These are phyloP conservation scores for Cygnus buccinator DNA, from an alignment of 2,113 vertebrate species.

Conservation along the genomic window DNA sequence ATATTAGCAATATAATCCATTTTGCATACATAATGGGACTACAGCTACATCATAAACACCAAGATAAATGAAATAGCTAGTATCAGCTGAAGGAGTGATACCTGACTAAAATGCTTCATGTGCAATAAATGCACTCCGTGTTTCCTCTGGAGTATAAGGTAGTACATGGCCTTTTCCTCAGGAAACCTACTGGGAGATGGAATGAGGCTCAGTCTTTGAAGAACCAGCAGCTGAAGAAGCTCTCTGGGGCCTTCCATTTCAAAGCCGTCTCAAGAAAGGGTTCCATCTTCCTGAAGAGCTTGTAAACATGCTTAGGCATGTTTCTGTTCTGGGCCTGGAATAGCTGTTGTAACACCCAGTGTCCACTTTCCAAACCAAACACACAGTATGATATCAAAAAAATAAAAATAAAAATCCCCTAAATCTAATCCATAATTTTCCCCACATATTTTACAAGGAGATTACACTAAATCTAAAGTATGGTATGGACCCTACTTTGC, in stretches of 20 bases:
- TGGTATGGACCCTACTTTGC: too few species aligned
- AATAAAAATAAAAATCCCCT: too few species aligned
- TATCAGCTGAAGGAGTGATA: neutral
- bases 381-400: too few species aligned
- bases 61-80: neutral
- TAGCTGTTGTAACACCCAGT: neutral
- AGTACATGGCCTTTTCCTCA: neutral
- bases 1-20: too few species aligned
- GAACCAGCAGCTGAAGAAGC: neutral
- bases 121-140: too few species aligned
- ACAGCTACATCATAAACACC: neutral
- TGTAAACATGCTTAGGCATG: neutral
- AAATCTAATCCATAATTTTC: neutral
- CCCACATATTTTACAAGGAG: neutral
- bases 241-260: neutral
- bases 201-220: neutral
- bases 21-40: neutral
- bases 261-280: neutral
- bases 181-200: neutral
- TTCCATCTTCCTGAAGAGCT: neutral
- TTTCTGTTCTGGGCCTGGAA: neutral
- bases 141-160: neutral
- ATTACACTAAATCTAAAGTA: neutral
- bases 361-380: neutral
- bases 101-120: neutral